Evolutionary conservation across 1,140 invertebrate genomes (phyloP).

Genomic region (Myzus persicae): DNA sequence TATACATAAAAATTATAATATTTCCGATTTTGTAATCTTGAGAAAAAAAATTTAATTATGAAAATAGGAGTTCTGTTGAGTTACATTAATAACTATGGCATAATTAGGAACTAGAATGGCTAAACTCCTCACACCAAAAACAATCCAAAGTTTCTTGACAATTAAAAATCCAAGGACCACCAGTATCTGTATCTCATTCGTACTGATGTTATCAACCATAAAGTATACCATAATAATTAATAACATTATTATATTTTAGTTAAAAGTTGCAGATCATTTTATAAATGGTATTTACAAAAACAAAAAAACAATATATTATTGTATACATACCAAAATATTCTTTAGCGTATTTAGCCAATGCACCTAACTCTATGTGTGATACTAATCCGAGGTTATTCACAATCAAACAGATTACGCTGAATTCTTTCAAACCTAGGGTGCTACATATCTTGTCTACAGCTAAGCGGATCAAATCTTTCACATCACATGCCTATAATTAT

Average conservation of each 20-base stretch:
- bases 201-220: not conserved
- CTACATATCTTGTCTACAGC: slow-evolving; percentile 67
- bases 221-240: too few species aligned
- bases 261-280: not conserved
- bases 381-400: slow-evolving; percentile 84
- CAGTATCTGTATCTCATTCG: not conserved
- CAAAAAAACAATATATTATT: not conserved
- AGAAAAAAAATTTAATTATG: too few species aligned
- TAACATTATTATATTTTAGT: not conserved
- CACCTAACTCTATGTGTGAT: slow-evolving; percentile 79
- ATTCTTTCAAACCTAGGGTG: slow-evolving; percentile 35
- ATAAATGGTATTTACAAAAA: not conserved
- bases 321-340: slow-evolving; percentile 69
- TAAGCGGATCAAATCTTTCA: slow-evolving; percentile 66
- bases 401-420: slow-evolving; percentile 71
- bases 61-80: too few species aligned
- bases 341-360: slow-evolving; percentile 76
- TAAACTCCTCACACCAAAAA: too few species aligned
- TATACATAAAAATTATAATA: too few species aligned
- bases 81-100: too few species aligned
- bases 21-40: too few species aligned
- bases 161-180: not conserved
- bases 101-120: too few species aligned
- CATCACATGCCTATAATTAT: slow-evolving; percentile 60
- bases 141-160: too few species aligned